A percentile compares a stretch with the other conserved stretches of the same genome.
These are phyloP conservation scores for Manis crassicaudata DNA, from an alignment of 2,797 vertebrate genomes.

Conservation along the genomic window DNA sequence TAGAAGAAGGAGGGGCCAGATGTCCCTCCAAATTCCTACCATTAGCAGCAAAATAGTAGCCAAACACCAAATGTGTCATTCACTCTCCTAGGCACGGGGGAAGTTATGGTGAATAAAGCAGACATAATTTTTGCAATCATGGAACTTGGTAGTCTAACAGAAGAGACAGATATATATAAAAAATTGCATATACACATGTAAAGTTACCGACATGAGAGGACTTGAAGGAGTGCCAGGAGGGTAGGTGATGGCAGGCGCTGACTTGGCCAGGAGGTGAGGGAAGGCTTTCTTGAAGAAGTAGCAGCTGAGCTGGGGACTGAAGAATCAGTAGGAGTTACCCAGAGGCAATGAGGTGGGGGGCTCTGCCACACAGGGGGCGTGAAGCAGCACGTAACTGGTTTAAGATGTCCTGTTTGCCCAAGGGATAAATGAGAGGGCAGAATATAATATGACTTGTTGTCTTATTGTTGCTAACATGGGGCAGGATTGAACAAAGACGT, in stretches of 20 bases:
- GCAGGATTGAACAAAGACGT: neutral
- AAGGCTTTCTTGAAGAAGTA: neutral
- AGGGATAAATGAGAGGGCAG: neutral
- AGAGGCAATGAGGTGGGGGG: neutral
- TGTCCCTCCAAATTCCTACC: neutral
- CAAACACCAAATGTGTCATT: neutral
- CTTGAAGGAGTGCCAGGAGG: neutral
- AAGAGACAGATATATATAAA: neutral
- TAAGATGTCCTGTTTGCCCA: neutral
- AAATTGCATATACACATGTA: neutral
- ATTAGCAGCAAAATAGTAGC: neutral
- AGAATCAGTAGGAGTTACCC: neutral
- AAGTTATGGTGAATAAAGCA: neutral
- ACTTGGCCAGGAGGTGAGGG: neutral
- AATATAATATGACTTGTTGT: neutral
- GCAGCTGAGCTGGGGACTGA: neutral
- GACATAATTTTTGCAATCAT: neutral
- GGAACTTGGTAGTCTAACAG: neutral
- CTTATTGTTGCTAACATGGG: conserved; percentile 22
- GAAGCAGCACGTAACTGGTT: neutral
- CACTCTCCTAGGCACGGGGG: neutral
- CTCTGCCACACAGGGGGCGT: neutral
- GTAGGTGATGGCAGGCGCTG: neutral
- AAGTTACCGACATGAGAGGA: neutral
- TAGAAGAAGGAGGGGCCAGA: neutral